phyloP scores from a whole-genome alignment of 2,888 invertebrate genomes.

The Yponomeuta evonymella region DNA sequence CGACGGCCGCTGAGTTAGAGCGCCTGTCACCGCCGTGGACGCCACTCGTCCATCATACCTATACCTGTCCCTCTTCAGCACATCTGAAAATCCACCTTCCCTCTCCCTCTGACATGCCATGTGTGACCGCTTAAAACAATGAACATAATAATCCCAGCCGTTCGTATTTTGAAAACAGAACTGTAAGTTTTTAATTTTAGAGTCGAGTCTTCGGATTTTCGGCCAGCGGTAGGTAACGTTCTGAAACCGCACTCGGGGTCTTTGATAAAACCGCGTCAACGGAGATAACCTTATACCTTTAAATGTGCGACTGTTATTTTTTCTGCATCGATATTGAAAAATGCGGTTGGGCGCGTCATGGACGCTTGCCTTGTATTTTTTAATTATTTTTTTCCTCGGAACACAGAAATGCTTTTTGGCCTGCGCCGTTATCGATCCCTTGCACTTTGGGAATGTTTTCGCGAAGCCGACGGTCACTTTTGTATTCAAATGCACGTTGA shows the following conservation, averaged over 20 bases:
- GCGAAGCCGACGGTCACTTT: slow-evolving; percentile 45
- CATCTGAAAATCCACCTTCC: slow-evolving; percentile 11
- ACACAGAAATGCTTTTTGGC: slow-evolving; percentile 75
- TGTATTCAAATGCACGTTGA: slow-evolving; percentile 48
- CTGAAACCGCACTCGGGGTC: slow-evolving; percentile 25
- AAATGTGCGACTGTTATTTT: slow-evolving; percentile 17
- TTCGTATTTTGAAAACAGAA: slow-evolving; percentile 39
- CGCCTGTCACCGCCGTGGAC: slow-evolving; percentile 55
- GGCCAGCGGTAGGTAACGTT: slow-evolving; percentile 19
- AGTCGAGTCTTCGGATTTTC: slow-evolving; percentile 18
- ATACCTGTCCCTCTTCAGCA: slow-evolving; percentile 41
- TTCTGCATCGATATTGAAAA: slow-evolving; percentile 50
- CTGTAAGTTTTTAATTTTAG: slow-evolving; percentile 19
- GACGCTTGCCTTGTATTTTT: slow-evolving; percentile 40
- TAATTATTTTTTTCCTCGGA: slow-evolving; percentile 41
- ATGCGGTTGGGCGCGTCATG: slow-evolving; percentile 60
- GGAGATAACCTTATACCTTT: neutral
- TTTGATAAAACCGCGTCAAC: slow-evolving; percentile 33
- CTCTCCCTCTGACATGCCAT: slow-evolving; percentile 33
- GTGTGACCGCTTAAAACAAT: slow-evolving; percentile 64
- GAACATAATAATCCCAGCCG: slow-evolving; percentile 52
- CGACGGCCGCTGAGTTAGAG: slow-evolving; percentile 62
- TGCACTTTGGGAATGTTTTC: slow-evolving; percentile 43
- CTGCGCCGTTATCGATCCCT: slow-evolving; percentile 57
- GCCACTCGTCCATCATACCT: slow-evolving; percentile 62